Conservation (phyloP, 2,888 invertebrate species). For the Diarsia rubi region DNA sequence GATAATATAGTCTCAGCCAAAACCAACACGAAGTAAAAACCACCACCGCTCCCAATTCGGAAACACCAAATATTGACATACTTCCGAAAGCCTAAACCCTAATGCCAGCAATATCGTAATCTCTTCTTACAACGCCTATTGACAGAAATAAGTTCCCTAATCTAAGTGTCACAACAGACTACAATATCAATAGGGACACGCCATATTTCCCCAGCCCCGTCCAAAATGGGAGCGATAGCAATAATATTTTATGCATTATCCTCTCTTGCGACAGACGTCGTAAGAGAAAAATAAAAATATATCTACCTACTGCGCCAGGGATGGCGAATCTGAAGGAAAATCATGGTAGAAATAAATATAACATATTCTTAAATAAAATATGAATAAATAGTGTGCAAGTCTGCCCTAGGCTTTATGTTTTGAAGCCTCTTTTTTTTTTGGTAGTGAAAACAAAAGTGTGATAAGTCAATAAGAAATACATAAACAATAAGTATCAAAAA, state of each 20-base stretch:
- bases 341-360: neutral
- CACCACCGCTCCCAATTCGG: neutral
- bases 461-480: too few relatives aligned
- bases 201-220: conserved; percentile 29
- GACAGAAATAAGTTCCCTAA: conserved; percentile 17
- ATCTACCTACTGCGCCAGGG: conserved; percentile 34
- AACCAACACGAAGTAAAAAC: neutral
- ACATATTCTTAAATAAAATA: too few relatives aligned
- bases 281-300: conserved; percentile 52
- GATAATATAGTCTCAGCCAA: too few relatives aligned
- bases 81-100: neutral
- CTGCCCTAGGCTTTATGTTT: too few relatives aligned
- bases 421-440: too few relatives aligned
- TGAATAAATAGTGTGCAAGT: too few relatives aligned
- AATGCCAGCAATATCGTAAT: conserved; percentile 18
- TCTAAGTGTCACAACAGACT: conserved; percentile 6
- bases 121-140: conserved; percentile 11
- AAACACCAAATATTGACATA: neutral
- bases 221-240: conserved; percentile 38
- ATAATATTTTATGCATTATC: conserved; percentile 66
- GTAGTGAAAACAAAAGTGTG: too few relatives aligned
- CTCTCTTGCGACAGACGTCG: conserved; percentile 44
- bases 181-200: conserved; percentile 55
- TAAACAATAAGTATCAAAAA: too few relatives aligned
- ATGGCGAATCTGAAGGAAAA: conserved; percentile 5